Conservation (phyloP, 2,113 vertebrate genomes). For the Pantherophis guttatus region DNA sequence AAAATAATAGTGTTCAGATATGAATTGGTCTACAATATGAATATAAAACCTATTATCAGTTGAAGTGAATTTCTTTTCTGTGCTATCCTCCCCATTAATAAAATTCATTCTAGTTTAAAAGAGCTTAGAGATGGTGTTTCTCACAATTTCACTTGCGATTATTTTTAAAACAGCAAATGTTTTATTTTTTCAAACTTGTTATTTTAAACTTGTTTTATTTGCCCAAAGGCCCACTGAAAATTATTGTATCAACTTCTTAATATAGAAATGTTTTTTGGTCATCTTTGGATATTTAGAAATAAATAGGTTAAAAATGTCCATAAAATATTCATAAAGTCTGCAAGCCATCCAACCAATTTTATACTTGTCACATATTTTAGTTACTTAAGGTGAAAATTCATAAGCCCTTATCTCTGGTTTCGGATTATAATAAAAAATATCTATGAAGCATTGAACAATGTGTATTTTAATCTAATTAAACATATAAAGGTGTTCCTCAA, state of each 20-base stretch:
- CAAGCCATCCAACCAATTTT: neutral
- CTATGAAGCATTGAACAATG: neutral
- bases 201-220: neutral
- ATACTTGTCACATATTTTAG: neutral
- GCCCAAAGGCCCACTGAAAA: neutral
- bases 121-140: neutral
- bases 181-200: neutral
- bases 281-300: neutral
- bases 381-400: neutral
- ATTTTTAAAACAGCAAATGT: neutral
- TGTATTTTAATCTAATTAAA: neutral
- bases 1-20: neutral
- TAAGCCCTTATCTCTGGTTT: neutral
- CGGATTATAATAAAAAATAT: neutral
- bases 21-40: neutral
- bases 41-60: neutral
- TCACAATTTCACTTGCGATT: neutral
- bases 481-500: slow-evolving; percentile 14
- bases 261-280: neutral
- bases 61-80: neutral
- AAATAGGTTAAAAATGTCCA: neutral
- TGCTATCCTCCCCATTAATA: neutral
- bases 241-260: neutral
- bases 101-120: neutral
- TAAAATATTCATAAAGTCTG: neutral